Percentiles rank a stretch among this genome's conserved stretches.
Conservation (phyloP, 2,797 vertebrate genomes). For the Pseudochirops corinnae region DNA sequence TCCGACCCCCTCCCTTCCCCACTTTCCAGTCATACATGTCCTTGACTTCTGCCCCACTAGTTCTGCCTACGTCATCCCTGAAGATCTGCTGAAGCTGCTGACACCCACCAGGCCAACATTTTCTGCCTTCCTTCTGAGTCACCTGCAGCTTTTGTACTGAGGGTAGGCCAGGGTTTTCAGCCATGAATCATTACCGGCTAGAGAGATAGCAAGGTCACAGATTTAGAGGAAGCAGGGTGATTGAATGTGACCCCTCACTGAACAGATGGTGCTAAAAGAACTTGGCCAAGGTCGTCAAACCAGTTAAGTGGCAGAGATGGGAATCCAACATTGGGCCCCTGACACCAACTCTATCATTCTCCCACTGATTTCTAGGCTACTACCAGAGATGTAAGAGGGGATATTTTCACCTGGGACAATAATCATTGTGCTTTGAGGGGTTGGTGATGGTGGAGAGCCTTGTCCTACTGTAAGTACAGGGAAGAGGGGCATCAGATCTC, state of each 20-base stretch:
- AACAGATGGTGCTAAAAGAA: not conserved
- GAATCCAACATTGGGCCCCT: not conserved
- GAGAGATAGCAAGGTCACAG: not conserved
- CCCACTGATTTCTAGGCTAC: not conserved
- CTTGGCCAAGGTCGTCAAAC: not conserved
- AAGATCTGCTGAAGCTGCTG: not conserved
- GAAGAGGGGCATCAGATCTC: not conserved
- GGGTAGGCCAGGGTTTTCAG: not conserved
- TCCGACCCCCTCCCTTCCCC: not conserved
- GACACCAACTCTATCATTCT: not conserved
- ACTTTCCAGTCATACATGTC: not conserved
- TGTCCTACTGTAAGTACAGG: not conserved
- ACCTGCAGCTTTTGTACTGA: not conserved
- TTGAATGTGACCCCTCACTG: not conserved
- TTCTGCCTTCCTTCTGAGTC: not conserved
- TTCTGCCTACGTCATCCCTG: not conserved
- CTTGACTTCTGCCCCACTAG: not conserved
- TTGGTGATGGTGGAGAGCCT: not conserved
- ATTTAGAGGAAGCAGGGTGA: not conserved
- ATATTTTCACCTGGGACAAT: not conserved
- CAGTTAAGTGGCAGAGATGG: not conserved
- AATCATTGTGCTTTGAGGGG: not conserved
- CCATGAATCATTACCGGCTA: not conserved
- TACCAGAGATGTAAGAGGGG: not conserved
- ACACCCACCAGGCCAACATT: not conserved